phyloP scores from a whole-genome alignment of 2,888 invertebrate species.

The Fissipunctia ypsillon region DNA sequence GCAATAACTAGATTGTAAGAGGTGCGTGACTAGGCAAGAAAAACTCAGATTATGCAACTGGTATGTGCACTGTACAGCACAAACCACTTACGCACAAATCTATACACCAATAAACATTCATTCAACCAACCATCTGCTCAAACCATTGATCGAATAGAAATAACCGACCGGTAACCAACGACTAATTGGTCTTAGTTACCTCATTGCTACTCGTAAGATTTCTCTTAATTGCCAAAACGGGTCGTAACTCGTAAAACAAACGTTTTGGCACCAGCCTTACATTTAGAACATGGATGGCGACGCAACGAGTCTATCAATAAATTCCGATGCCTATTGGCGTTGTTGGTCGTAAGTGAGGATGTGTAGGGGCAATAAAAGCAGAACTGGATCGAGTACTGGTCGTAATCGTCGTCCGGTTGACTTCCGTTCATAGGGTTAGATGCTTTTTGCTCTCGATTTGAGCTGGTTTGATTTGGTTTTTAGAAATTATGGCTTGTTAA shows the following conservation, averaged over 20 bases:
- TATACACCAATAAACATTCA: slow-evolving; percentile 37
- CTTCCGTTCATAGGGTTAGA: slow-evolving; percentile 52
- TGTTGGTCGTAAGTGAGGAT: slow-evolving; percentile 57
- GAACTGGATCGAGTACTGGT: slow-evolving; percentile 58
- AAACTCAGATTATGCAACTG: slow-evolving; percentile 6
- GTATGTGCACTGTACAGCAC: slow-evolving; percentile 11
- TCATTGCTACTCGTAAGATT: slow-evolving; percentile 47
- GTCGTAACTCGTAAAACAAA: slow-evolving; percentile 61
- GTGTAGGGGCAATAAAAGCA: slow-evolving; percentile 60
- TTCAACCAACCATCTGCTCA: slow-evolving; percentile 30
- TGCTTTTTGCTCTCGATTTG: slow-evolving; percentile 48
- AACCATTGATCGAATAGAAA: slow-evolving; percentile 33
- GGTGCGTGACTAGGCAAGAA: neutral
- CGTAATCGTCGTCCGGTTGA: slow-evolving; percentile 55
- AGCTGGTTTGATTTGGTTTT: slow-evolving; percentile 38
- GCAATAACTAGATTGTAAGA: neutral
- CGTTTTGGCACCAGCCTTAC: slow-evolving; percentile 53
- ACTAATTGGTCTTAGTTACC: slow-evolving; percentile 55
- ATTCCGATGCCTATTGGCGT: slow-evolving; percentile 48
- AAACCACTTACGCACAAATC: slow-evolving; percentile 35
- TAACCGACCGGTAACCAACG: slow-evolving; percentile 26
- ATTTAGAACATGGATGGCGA: slow-evolving; percentile 36
- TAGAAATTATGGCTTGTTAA: slow-evolving; percentile 31
- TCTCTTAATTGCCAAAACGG: slow-evolving; percentile 58
- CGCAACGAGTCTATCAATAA: slow-evolving; percentile 48